phyloP scores from a whole-genome alignment of 2,113 vertebrate species.

The Notarius lentiginosus region DNA sequence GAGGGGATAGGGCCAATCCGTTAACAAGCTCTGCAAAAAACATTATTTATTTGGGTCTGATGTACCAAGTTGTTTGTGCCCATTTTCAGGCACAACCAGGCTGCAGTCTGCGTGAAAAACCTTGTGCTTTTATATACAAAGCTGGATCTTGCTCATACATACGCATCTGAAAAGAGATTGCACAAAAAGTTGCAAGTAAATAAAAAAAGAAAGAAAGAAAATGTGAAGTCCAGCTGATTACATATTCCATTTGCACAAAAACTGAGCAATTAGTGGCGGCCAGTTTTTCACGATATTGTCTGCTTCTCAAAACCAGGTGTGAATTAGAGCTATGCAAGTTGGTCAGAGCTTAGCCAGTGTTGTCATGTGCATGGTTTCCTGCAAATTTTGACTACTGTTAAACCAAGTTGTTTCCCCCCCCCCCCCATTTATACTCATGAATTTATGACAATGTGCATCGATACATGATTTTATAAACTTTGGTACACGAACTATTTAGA shows the following conservation, averaged over 20 bases:
- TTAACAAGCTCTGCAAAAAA: slow-evolving; percentile 12
- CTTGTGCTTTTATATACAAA: background rate
- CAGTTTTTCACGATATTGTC: background rate
- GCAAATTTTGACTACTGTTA: background rate
- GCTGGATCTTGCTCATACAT: background rate
- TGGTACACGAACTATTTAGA: background rate
- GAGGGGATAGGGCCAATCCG: background rate
- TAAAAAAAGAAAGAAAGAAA: background rate
- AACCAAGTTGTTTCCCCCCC: background rate
- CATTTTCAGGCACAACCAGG: background rate
- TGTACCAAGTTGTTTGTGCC: background rate
- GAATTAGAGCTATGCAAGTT: background rate
- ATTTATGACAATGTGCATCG: background rate
- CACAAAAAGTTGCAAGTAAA: background rate
- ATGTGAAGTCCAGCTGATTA: background rate
- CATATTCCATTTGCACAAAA: background rate
- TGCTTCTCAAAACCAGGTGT: background rate
- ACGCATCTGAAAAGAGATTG: background rate
- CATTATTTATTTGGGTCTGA: background rate
- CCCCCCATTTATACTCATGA: background rate
- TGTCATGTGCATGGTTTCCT: background rate
- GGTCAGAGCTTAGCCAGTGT: background rate
- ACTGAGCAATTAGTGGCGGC: background rate
- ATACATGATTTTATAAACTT: background rate
- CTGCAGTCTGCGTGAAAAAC: background rate